These are phyloP conservation scores for Dinomys branickii DNA, from an alignment of 2,113 vertebrate species.

Conservation along the genomic window DNA sequence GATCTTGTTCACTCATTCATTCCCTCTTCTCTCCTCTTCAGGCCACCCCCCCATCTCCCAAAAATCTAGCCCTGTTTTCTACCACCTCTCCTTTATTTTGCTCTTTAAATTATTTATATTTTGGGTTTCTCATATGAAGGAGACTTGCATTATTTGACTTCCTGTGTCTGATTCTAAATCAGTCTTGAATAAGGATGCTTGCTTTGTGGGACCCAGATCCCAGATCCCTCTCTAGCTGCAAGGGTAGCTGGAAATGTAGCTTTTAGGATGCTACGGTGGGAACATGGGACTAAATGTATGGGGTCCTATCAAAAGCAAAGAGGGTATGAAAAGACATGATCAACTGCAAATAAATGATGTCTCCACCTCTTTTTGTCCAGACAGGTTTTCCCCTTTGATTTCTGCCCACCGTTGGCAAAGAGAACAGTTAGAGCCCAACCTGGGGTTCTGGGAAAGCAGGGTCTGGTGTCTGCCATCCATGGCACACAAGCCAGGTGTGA, in stretches of 20 bases:
- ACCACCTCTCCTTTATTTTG: background rate
- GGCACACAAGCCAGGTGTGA: background rate
- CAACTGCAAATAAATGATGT: background rate
- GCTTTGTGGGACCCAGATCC: background rate
- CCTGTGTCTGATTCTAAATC: background rate
- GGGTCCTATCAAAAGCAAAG: background rate
- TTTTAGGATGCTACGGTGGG: background rate
- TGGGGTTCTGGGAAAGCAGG: background rate
- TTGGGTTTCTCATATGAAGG: background rate
- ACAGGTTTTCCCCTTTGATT: background rate
- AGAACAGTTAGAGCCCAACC: background rate
- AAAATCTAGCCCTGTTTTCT: background rate
- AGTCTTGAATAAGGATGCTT: background rate
- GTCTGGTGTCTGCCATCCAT: background rate
- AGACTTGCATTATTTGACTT: background rate
- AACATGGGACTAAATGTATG: background rate
- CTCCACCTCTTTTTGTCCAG: background rate
- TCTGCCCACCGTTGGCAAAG: background rate
- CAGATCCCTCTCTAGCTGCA: background rate
- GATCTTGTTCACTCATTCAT: background rate
- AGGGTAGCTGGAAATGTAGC: constrained; percentile 17
- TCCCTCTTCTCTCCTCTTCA: background rate
- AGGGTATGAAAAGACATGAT: background rate
- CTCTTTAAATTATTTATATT: background rate
- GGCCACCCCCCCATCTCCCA: background rate